Conservation (phyloP, 2,888 invertebrate genomes). For the Aleiodes alternator region DNA sequence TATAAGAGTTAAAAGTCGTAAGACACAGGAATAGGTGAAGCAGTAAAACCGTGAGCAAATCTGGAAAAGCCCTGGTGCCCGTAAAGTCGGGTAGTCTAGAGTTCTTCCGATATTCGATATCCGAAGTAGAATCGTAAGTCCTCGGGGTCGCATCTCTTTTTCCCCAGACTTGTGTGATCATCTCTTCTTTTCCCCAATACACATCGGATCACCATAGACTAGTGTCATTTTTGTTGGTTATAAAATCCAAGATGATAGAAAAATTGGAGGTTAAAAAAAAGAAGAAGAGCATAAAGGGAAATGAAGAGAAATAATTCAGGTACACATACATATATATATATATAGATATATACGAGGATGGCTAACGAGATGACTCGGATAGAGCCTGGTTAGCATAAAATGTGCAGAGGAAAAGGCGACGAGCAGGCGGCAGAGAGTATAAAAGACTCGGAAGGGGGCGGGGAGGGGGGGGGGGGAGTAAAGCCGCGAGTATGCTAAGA, state of each 20-base stretch:
- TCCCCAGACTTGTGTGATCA: constrained; percentile 47
- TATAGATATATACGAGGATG: constrained; percentile 31
- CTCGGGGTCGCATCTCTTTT: constrained; percentile 15
- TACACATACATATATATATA: background rate
- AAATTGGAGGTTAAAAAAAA: constrained; percentile 29
- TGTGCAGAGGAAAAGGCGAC: constrained; percentile 49
- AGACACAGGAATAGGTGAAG: constrained; percentile 25
- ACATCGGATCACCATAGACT: constrained; percentile 51
- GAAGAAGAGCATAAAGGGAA: background rate
- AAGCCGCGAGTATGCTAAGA: constrained; percentile 10
- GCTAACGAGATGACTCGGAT: constrained; percentile 58
- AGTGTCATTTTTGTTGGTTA: constrained; percentile 55
- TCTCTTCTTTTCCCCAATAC: constrained; percentile 28
- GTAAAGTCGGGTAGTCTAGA: constrained; percentile 44
- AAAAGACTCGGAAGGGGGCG: constrained; percentile 8
- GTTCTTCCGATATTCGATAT: constrained; percentile 44
- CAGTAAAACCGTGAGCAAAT: constrained; percentile 47
- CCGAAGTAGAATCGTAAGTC: constrained; percentile 29
- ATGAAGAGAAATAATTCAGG: background rate
- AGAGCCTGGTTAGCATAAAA: constrained; percentile 62
- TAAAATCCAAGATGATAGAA: constrained; percentile 47
- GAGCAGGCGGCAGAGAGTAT: constrained; percentile 49
- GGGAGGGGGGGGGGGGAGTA: background rate
- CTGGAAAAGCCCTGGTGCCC: constrained; percentile 46
- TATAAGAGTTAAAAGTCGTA: constrained; percentile 37